phyloP scores from a whole-genome alignment of 2,797 vertebrate genomes.

The Pogoniulus pusillus region DNA sequence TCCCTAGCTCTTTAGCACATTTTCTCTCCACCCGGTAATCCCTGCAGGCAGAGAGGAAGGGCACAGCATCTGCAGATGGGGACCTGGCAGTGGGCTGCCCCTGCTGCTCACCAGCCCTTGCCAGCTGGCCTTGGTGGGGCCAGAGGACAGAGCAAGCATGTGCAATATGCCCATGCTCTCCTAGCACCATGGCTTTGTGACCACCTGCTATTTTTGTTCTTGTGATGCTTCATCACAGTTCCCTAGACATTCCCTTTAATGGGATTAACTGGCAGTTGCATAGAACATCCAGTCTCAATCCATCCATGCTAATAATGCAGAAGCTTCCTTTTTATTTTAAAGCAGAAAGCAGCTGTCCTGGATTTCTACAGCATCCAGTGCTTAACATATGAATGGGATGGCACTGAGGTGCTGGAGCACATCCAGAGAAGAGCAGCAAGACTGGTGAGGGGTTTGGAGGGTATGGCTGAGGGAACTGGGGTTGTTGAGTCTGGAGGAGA shows the following conservation, averaged over 20 bases:
- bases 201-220: neutral
- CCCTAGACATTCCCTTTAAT: neutral
- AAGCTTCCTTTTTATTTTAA: neutral
- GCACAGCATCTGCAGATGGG: neutral
- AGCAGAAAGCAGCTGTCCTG: neutral
- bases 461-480: too few relatives aligned
- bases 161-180: accelerated
- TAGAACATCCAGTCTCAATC: neutral
- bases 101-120: accelerated
- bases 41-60: neutral
- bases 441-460: too few relatives aligned
- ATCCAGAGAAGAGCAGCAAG: too few relatives aligned
- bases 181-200: neutral
- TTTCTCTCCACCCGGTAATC: neutral
- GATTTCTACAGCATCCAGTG: neutral
- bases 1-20: neutral
- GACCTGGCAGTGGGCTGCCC: accelerated
- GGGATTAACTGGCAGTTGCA: neutral
- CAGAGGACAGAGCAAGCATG: neutral
- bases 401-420: neutral
- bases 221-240: neutral
- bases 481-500: too few relatives aligned
- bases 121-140: neutral
- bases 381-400: neutral
- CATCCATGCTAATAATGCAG: neutral